phyloP scores from a whole-genome alignment of 2,797 vertebrate species.

The Eidolon dupreanum region DNA sequence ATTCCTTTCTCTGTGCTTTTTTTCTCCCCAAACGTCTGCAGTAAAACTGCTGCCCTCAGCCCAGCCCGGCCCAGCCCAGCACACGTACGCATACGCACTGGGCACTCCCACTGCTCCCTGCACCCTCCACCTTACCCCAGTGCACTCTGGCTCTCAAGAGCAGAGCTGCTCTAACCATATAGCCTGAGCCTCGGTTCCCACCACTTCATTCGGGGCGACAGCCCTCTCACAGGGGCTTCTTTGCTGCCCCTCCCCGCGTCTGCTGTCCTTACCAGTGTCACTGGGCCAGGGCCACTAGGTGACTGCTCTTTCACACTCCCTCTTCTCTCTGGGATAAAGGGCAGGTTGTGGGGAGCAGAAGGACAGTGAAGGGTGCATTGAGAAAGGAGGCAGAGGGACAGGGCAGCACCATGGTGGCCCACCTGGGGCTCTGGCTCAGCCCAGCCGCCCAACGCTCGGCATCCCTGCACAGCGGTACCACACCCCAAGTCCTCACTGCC shows the following conservation, averaged over 20 bases:
- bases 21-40: not conserved
- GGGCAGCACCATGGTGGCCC: not conserved
- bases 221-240: not conserved
- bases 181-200: rapidly evolving
- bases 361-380: not conserved
- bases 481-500: too few species aligned
- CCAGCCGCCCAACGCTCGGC: too few species aligned
- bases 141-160: not conserved
- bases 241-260: not conserved
- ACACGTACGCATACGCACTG: rapidly evolving
- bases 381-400: not conserved
- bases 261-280: not conserved
- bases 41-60: not conserved
- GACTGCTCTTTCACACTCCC: not conserved
- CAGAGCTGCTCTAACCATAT: not conserved
- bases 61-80: too few species aligned
- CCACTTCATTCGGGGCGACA: not conserved
- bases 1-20: not conserved
- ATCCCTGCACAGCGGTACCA: rapidly evolving
- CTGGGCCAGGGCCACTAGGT: not conserved
- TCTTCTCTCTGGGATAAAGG: not conserved
- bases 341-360: not conserved
- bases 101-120: too few species aligned
- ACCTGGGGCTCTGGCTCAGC: too few species aligned
- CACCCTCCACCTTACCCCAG: rapidly evolving